Percentiles rank a stretch among this genome's conserved stretches.
phyloP scores from a whole-genome alignment of 2,888 invertebrate species.

The Laothoe populi region DNA sequence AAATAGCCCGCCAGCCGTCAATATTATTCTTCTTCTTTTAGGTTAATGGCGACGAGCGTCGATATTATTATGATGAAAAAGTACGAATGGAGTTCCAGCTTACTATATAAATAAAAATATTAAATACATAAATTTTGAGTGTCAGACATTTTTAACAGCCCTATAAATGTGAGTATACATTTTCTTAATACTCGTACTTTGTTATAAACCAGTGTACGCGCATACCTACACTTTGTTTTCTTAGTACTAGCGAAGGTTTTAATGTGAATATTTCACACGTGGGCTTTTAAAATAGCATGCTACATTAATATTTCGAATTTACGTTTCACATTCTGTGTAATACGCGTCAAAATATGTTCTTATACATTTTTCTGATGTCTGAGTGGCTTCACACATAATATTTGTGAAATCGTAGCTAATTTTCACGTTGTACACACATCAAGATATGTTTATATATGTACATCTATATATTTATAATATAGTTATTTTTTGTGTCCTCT shows the following conservation, averaged over 20 bases:
- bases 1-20: no score
- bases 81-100: neutral
- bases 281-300: constrained; percentile 19
- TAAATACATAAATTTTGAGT: neutral
- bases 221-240: constrained; percentile 19
- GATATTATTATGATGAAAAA: no score
- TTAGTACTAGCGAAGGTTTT: constrained; percentile 27
- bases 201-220: constrained; percentile 30
- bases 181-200: constrained; percentile 27
- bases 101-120: neutral
- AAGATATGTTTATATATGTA: no score
- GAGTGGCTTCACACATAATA: neutral
- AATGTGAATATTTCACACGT: constrained; percentile 23
- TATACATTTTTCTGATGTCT: neutral
- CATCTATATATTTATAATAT: no score
- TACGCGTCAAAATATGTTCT: constrained; percentile 12
- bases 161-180: constrained; percentile 2
- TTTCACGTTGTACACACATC: no score
- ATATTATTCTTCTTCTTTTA: no score
- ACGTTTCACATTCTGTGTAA: neutral
- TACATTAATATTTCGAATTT: constrained; percentile 21
- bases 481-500: no score
- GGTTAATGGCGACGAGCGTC: no score
- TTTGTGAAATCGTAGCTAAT: no score
- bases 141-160: neutral